These are phyloP conservation scores for Ptyas mucosa DNA, from an alignment of 2,113 vertebrate genomes.

Conservation along the genomic window DNA sequence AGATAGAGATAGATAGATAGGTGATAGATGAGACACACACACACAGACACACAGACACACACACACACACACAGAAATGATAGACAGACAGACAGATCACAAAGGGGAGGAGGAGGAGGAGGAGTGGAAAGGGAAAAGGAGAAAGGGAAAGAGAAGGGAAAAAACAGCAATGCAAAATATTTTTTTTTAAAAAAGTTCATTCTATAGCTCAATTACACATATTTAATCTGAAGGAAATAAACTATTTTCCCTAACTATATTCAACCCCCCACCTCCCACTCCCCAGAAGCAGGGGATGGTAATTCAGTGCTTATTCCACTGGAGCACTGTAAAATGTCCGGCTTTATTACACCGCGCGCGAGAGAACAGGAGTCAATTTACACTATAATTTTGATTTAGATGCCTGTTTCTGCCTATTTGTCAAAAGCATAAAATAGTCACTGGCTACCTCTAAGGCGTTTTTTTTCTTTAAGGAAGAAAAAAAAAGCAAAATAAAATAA, in stretches of 20 bases:
- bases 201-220: neutral
- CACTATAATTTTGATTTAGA: neutral
- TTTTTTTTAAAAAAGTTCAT: neutral
- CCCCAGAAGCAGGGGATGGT: neutral
- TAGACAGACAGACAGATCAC: no score
- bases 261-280: neutral
- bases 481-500: neutral
- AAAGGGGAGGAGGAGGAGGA: neutral
- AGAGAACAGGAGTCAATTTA: conserved; percentile 1
- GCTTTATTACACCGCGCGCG: neutral
- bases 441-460: conserved; percentile 8
- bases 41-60: no score
- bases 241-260: neutral
- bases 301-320: neutral
- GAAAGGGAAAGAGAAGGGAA: neutral
- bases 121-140: neutral
- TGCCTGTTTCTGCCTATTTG: neutral
- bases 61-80: no score
- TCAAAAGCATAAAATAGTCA: conserved; percentile 16
- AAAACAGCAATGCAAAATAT: neutral
- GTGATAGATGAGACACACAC: no score
- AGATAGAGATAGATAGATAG: no score
- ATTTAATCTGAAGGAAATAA: neutral
- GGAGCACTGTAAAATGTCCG: neutral
- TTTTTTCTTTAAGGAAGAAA: neutral